Evolutionary conservation across 2,113 vertebrate species (phyloP).

Genomic region (Nothocercus julius): DNA sequence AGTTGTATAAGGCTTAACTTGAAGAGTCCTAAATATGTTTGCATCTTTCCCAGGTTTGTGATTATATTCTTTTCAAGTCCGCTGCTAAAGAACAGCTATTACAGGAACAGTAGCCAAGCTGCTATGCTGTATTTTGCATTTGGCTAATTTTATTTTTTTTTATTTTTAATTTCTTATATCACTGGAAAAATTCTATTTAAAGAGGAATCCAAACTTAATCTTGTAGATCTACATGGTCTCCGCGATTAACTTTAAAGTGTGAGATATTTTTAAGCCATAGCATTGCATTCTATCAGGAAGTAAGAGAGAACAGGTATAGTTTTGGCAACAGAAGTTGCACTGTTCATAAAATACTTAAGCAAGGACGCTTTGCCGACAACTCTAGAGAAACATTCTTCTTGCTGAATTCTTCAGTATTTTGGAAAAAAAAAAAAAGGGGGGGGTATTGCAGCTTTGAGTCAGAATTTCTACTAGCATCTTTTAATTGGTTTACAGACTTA

Average conservation of each 20-base stretch:
- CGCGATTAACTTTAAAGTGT: no score
- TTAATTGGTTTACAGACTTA: not conserved
- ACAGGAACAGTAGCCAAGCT: no score
- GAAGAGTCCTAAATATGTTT: no score
- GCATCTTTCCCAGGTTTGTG: not conserved
- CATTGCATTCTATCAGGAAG: not conserved
- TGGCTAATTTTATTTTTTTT: not conserved
- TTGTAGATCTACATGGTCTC: accelerated
- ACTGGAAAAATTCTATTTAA: not conserved
- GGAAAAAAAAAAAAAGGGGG: not conserved
- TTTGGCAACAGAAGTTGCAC: not conserved
- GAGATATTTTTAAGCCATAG: not conserved
- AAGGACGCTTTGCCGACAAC: not conserved
- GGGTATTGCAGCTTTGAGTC: not conserved
- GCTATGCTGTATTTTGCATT: not conserved
- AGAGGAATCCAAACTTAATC: accelerated
- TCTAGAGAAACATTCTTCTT: not conserved
- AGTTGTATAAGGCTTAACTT: not conserved
- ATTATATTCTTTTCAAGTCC: not conserved
- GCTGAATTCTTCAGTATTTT: not conserved
- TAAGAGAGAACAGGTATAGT: not conserved
- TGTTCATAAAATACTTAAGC: not conserved
- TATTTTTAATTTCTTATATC: no score
- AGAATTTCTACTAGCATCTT: not conserved
- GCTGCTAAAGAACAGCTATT: not conserved